These are phyloP conservation scores for Palythoa grandiflora DNA, from an alignment of 92 coral and sea anemone species.

Conservation along the genomic window DNA sequence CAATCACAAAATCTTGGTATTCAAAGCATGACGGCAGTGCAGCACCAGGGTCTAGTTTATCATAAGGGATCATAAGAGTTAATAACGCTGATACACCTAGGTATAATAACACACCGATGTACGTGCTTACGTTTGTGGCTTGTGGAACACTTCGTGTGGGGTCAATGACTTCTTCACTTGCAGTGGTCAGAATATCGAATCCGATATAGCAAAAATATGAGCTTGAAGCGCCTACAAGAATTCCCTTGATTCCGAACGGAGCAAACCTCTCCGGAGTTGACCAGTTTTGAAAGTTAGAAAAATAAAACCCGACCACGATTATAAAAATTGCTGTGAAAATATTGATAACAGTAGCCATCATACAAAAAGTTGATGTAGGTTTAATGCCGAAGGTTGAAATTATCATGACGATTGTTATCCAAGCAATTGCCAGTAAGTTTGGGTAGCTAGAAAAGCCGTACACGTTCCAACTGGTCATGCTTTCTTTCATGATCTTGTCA, in stretches of 20 bases:
- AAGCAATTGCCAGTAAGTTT: conserved; percentile 69
- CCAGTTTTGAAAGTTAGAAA: conserved; percentile 82
- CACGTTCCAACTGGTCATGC: conserved; percentile 71
- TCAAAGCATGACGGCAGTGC: conserved; percentile 78
- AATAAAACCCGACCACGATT: conserved; percentile 77
- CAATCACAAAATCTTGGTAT: conserved; percentile 72
- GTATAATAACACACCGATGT: conserved; percentile 77
- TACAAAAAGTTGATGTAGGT: conserved; percentile 74
- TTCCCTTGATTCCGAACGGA: conserved; percentile 83
- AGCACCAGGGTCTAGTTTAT: conserved; percentile 59
- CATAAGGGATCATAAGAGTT: conserved; percentile 85
- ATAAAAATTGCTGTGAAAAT: conserved; percentile 70
- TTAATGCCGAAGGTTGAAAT: conserved; percentile 73
- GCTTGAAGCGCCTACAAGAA: conserved; percentile 80
- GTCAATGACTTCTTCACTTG: conserved; percentile 79
- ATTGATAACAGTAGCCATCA: conserved; percentile 74
- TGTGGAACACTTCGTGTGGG: conserved; percentile 74
- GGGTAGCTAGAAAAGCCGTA: conserved; percentile 73
- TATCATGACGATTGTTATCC: conserved; percentile 60
- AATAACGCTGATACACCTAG: conserved; percentile 74
- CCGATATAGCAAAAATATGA: conserved; percentile 89
- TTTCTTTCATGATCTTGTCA: conserved; percentile 57
- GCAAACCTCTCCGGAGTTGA: conserved; percentile 77
- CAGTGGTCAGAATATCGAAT: conserved; percentile 82
- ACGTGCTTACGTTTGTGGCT: conserved; percentile 77